Conservation (phyloP, 2,113 vertebrate species). For the Micromys minutus region DNA sequence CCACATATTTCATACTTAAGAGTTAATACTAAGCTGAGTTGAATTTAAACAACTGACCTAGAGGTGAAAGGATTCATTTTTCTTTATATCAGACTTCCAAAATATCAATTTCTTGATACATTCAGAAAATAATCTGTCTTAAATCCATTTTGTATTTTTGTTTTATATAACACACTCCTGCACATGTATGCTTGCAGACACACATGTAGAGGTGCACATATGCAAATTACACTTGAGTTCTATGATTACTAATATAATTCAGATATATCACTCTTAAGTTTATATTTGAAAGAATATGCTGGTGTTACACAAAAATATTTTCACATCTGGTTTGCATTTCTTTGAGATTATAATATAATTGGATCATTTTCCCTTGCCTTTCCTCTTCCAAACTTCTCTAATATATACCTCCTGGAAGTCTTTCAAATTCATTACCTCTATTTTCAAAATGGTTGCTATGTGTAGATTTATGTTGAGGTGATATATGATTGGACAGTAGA, state of each 20-base stretch:
- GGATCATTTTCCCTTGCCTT: neutral
- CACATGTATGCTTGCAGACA: neutral
- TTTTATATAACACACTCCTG: neutral
- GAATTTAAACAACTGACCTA: slow-evolving; percentile 66
- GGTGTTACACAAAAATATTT: neutral
- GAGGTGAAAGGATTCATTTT: slow-evolving; percentile 69
- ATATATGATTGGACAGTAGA: too few relatives aligned
- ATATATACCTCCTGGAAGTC: too few relatives aligned
- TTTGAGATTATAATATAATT: neutral
- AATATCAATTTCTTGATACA: slow-evolving; percentile 31
- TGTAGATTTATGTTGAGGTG: too few relatives aligned
- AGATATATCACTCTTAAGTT: neutral
- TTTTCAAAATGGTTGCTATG: neutral
- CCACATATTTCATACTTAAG: slow-evolving; percentile 77
- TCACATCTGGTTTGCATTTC: neutral
- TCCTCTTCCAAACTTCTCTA: neutral
- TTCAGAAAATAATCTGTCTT: slow-evolving; percentile 35
- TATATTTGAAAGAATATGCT: neutral
- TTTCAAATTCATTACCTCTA: neutral
- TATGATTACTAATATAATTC: neutral
- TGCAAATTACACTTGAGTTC: neutral
- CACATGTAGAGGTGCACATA: neutral
- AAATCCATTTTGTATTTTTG: neutral
- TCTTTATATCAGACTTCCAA: slow-evolving; percentile 59
- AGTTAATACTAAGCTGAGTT: slow-evolving; percentile 50